These are phyloP conservation scores for Anoplophora glabripennis DNA, from an alignment of 1,140 invertebrate genomes.

Conservation along the genomic window DNA sequence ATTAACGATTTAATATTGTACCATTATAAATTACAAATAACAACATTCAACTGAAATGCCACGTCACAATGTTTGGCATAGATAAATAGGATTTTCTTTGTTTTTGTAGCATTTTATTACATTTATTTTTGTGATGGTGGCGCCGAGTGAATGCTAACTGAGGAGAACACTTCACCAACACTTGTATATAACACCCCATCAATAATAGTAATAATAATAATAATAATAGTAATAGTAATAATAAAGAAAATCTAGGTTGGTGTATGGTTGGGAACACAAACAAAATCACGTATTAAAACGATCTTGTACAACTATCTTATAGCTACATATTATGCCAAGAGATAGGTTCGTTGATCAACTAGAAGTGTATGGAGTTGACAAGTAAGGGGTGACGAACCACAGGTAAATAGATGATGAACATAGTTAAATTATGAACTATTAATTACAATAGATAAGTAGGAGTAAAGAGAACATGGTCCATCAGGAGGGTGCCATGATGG, in stretches of 20 bases:
- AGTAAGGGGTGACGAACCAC: slow-evolving; percentile 43
- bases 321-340: slow-evolving; percentile 27
- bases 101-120: slow-evolving; percentile 26
- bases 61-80: slow-evolving; percentile 43
- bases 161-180: slow-evolving; percentile 25
- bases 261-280: slow-evolving; percentile 11
- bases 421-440: slow-evolving; percentile 10
- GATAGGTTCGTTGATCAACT: slow-evolving; percentile 32
- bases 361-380: slow-evolving; percentile 43
- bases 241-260: slow-evolving; percentile 1
- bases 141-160: slow-evolving; percentile 17
- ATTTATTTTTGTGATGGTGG: slow-evolving; percentile 23
- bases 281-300: background rate
- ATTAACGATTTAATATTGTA: slow-evolving; percentile 44
- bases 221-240: too few relatives aligned
- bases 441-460: slow-evolving; percentile 12
- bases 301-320: slow-evolving; percentile 11
- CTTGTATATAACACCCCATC: slow-evolving; percentile 34
- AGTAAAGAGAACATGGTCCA: slow-evolving; percentile 3
- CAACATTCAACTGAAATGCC: slow-evolving; percentile 47
- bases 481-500: slow-evolving; percentile 10
- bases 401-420: slow-evolving; percentile 33
- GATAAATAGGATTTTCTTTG: slow-evolving; percentile 36
- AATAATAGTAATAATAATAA: too few relatives aligned
- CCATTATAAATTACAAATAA: slow-evolving; percentile 45